These are phyloP conservation scores for Oryzaephilus surinamensis DNA, from an alignment of 1,140 invertebrate species.

Conservation along the genomic window DNA sequence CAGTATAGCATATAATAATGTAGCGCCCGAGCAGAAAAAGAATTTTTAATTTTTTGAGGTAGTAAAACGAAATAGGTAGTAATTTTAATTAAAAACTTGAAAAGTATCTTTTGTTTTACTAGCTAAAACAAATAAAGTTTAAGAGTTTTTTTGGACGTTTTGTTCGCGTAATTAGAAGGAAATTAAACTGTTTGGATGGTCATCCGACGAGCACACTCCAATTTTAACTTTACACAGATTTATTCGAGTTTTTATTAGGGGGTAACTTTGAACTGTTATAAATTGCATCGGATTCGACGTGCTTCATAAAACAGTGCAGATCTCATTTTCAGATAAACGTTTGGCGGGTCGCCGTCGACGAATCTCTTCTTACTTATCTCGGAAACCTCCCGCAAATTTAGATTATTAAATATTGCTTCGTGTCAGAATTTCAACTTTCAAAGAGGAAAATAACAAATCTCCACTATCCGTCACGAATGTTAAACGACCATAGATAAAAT, in stretches of 20 bases:
- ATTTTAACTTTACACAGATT: slow-evolving; percentile 21
- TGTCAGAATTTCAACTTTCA: slow-evolving; percentile 15
- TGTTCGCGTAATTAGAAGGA: too few species aligned
- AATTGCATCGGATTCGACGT: slow-evolving; percentile 25
- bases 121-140: slow-evolving; percentile 30
- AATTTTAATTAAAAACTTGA: slow-evolving; percentile 36
- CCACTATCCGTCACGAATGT: background rate
- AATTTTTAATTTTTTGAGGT: slow-evolving; percentile 34
- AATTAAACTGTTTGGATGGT: slow-evolving; percentile 18
- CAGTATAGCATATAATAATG: too few species aligned
- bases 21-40: slow-evolving; percentile 14
- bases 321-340: slow-evolving; percentile 21
- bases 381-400: slow-evolving; percentile 19
- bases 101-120: slow-evolving; percentile 34
- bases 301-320: slow-evolving; percentile 26
- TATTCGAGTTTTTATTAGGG: slow-evolving; percentile 22
- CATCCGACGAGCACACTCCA: slow-evolving; percentile 18
- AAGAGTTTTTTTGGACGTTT: slow-evolving; percentile 26
- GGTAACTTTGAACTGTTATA: slow-evolving; percentile 23
- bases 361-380: too few species aligned
- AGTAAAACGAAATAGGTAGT: slow-evolving; percentile 34
- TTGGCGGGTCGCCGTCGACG: slow-evolving; percentile 12
- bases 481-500: slow-evolving; percentile 4
- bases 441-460: too few species aligned
- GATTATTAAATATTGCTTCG: slow-evolving; percentile 23